phyloP scores from a whole-genome alignment of 2,888 invertebrate species.

The Erpobdella octoculata region DNA sequence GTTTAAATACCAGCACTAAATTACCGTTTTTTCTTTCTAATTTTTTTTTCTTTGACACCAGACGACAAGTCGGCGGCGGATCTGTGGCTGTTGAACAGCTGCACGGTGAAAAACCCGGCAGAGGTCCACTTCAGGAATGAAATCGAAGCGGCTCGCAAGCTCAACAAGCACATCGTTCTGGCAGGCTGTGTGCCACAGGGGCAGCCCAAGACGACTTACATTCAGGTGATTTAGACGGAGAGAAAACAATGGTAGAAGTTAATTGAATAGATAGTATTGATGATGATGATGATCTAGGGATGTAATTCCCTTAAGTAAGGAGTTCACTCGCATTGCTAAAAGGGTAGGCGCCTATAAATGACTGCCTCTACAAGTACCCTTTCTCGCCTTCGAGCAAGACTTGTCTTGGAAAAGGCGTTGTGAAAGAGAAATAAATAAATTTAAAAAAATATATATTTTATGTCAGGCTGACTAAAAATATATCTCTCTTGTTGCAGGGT shows the following conservation, averaged over 20 bases:
- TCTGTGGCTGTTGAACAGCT: slow-evolving; percentile 90
- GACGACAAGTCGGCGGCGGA: slow-evolving; percentile 60
- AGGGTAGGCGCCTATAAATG: no score
- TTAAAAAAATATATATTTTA: not conserved
- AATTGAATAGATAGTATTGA: not conserved
- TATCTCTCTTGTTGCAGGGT: no score
- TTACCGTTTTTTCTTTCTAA: not conserved
- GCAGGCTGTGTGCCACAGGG: slow-evolving; percentile 97
- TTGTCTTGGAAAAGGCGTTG: no score
- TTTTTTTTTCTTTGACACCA: not conserved
- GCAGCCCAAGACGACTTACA: slow-evolving; percentile 53
- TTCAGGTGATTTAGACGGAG: slow-evolving; percentile 43
- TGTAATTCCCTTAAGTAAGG: no score
- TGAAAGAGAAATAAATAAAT: no score
- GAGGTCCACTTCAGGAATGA: slow-evolving; percentile 86
- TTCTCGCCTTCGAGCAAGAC: no score
- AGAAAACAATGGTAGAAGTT: not conserved
- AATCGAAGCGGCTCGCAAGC: slow-evolving; percentile 62
- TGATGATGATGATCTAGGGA: not conserved
- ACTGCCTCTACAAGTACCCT: no score
- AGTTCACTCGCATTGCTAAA: no score
- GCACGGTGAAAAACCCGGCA: slow-evolving; percentile 93
- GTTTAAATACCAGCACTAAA: not conserved
- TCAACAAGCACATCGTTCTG: slow-evolving; percentile 78
- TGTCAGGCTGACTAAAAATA: no score